Evolutionary conservation across 2,113 vertebrate genomes (phyloP).

Genomic region (Marmota monax): DNA sequence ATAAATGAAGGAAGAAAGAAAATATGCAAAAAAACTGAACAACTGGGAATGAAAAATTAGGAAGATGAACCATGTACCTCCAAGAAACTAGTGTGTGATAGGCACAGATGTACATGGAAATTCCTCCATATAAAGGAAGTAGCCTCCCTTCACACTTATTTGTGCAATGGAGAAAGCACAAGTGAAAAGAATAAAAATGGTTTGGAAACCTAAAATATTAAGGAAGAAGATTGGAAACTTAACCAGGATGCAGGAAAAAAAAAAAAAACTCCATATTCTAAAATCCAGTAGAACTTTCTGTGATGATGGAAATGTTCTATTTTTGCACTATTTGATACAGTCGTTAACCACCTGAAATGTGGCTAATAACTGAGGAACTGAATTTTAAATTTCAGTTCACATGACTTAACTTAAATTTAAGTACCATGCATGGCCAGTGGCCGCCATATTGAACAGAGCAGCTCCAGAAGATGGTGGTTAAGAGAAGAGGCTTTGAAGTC

Average conservation of each 20-base stretch:
- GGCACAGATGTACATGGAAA: background rate
- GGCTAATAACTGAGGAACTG: background rate
- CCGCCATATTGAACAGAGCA: background rate
- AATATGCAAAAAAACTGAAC: background rate
- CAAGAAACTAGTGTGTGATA: background rate
- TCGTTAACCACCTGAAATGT: background rate
- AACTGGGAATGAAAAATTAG: background rate
- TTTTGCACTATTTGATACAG: fast-evolving
- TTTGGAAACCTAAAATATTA: background rate
- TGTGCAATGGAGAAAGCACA: background rate
- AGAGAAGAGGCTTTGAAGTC: background rate
- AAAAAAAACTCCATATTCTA: background rate
- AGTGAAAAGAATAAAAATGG: background rate
- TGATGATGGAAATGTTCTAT: no score
- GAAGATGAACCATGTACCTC: background rate
- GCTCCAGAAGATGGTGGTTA: no score
- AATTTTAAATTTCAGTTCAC: background rate
- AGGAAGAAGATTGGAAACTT: background rate
- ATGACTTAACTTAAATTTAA: background rate
- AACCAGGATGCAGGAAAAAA: background rate
- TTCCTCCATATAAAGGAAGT: background rate
- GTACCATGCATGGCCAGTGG: background rate
- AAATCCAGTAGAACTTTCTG: background rate
- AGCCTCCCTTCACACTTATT: background rate
- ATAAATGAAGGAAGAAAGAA: background rate